Base-by-base conservation (phyloP, 2,888 invertebrate species). In the Parelbella ahira region DNA sequence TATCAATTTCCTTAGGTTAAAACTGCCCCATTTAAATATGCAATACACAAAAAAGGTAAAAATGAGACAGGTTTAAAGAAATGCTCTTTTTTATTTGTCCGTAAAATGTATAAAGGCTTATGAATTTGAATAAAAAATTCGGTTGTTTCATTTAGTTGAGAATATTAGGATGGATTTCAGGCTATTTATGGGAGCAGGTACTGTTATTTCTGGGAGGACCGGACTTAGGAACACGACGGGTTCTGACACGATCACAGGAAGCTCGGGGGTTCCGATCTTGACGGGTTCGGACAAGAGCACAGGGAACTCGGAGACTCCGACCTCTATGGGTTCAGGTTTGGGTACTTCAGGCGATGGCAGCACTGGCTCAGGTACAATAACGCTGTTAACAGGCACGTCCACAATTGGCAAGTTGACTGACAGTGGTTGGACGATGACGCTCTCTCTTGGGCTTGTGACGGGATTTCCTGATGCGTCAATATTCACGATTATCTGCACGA, bases 401-500 rank as follows among this genome's bases (percentile, higher is more conserved):
- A 37, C 37, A 3, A 33, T 13, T 13, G 24, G 37, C 24, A 43
- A n/a, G 5, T 20, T 12, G 9, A 33, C 23, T 4, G 25, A 7
- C 19, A 12, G 25, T 2, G 44, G 44, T 8, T 37, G 44, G 11
- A 37, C 8, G 1, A 29, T 20, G n/a, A 24, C 37, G 4, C 1
- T 10, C 12, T 33, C 33, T 2, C 6, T 15, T 9, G 36, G 25
- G 7, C n/a, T n/a, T n/a, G n/a, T 4, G 12, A 15, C 0, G 27
- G 42, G 8, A 10, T 21, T 9, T 25, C 30, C 44, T 15, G 56
- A 56, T 9, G 60, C 62, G 23, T 68, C 62, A n/a, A 74, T 50
- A 54, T 74, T 75, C 23, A 77, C 63, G 47, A 73, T 62, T 25
- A 57, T 51, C 44, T 60, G 58, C 53, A 75, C 74, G 24, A 74